A percentile compares a stretch with the other conserved stretches of the same genome.
These are phyloP conservation scores for Gobiocypris rarus DNA, from an alignment of 2,113 vertebrate genomes.

Conservation along the genomic window DNA sequence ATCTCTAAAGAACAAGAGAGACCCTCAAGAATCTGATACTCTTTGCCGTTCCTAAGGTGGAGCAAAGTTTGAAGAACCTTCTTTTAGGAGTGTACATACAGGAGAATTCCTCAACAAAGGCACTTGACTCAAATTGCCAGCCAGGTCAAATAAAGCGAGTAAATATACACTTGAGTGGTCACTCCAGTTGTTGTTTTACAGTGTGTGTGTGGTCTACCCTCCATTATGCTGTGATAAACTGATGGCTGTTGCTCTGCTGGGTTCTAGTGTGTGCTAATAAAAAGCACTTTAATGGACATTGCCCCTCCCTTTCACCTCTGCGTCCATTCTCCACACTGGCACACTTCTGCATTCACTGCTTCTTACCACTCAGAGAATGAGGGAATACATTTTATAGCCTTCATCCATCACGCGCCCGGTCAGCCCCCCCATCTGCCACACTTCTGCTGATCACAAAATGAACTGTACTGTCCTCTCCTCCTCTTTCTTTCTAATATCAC, in stretches of 20 bases:
- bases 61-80: not conserved
- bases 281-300: conserved; percentile 68
- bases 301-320: conserved; percentile 66
- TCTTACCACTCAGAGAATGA: conserved; percentile 69
- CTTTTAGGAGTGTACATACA: not conserved
- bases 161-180: conserved; percentile 49
- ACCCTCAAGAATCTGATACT: not conserved
- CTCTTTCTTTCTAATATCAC: conserved; percentile 18
- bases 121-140: not conserved
- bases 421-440: conserved; percentile 36
- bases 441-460: conserved; percentile 28
- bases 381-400: conserved; percentile 67
- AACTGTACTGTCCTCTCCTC: conserved; percentile 9
- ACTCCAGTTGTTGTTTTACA: conserved; percentile 47
- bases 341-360: conserved; percentile 44
- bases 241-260: conserved; percentile 39
- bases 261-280: conserved; percentile 36
- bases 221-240: conserved; percentile 40
- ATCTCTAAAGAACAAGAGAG: not conserved
- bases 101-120: conserved; percentile 19
- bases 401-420: conserved; percentile 10
- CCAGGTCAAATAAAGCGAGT: conserved; percentile 32
- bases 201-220: conserved; percentile 49
- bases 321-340: conserved; percentile 40
- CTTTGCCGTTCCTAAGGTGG: not conserved